phyloP scores from a whole-genome alignment of 2,113 vertebrate genomes.

The Spermophilus dauricus region DNA sequence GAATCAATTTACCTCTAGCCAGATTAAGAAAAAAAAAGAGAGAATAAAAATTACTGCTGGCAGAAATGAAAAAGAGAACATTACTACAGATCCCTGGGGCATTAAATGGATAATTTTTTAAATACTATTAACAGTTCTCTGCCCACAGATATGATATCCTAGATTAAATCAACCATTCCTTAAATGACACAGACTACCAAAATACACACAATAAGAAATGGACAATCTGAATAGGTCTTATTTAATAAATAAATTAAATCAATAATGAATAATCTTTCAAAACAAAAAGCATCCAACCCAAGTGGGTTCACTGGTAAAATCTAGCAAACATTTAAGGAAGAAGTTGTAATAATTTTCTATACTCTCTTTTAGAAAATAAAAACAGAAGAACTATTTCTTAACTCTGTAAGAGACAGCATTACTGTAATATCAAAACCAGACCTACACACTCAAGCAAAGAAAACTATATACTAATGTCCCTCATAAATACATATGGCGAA shows the following conservation, averaged over 20 bases:
- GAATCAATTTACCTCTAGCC: neutral
- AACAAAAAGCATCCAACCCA: neutral
- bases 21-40: neutral
- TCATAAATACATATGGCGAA: neutral
- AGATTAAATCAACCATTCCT: neutral
- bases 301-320: neutral
- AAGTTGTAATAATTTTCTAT: neutral
- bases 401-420: neutral
- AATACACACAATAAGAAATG: neutral
- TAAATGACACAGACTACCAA: neutral
- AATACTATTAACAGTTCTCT: neutral
- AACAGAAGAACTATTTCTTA: neutral
- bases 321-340: neutral
- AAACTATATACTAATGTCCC: neutral
- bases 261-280: neutral
- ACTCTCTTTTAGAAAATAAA: neutral
- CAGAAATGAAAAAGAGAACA: neutral
- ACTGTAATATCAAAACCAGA: neutral
- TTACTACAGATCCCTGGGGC: neutral
- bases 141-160: neutral
- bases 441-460: neutral
- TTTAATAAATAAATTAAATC: neutral
- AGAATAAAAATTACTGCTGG: neutral
- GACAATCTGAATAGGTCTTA: neutral
- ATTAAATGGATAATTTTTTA: neutral